Conservation (phyloP, 2,888 invertebrate genomes). For the Pycnomerus fuliginosus region DNA sequence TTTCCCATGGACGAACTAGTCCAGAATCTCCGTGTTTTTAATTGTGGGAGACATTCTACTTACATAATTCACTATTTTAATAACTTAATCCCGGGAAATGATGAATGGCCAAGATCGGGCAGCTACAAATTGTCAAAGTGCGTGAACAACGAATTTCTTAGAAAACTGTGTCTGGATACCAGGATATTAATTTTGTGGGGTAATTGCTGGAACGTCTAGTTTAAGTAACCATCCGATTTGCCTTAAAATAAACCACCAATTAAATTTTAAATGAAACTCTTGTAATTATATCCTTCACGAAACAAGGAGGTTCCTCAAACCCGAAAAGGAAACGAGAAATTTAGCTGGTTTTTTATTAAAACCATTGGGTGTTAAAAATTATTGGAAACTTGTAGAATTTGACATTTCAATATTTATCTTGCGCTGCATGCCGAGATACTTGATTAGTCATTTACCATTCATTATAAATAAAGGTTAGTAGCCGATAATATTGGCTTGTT, state of each 20-base stretch:
- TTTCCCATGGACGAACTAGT: background rate
- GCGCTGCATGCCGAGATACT: too few species aligned
- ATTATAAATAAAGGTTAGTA: too few species aligned
- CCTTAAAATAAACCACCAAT: slow-evolving; percentile 10
- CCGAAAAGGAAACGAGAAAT: too few species aligned
- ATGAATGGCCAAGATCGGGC: slow-evolving; percentile 11
- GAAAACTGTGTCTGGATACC: slow-evolving; percentile 15
- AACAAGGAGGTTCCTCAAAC: too few species aligned
- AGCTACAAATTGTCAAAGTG: slow-evolving; percentile 22
- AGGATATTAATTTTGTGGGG: slow-evolving; percentile 21
- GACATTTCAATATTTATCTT: too few species aligned
- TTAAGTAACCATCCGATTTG: slow-evolving; percentile 16
- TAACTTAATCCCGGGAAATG: slow-evolving; percentile 11
- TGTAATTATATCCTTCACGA: slow-evolving; percentile 5
- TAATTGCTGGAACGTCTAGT: slow-evolving; percentile 25
- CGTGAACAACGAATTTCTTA: slow-evolving; percentile 17
- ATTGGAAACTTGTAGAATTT: too few species aligned
- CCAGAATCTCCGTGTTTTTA: slow-evolving; percentile 8
- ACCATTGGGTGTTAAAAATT: too few species aligned
- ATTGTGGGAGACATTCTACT: slow-evolving; percentile 4
- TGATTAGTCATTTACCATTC: too few species aligned
- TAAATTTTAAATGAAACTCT: slow-evolving; percentile 10
- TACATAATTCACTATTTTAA: slow-evolving; percentile 14
- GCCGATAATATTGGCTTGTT: too few species aligned
- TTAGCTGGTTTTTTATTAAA: too few species aligned